Evolutionary conservation across 92 coral and sea anemone genomes (phyloP), one percentile per base, ranked within the genome.

Genomic region (Epizoanthus illoricatus): DNA sequence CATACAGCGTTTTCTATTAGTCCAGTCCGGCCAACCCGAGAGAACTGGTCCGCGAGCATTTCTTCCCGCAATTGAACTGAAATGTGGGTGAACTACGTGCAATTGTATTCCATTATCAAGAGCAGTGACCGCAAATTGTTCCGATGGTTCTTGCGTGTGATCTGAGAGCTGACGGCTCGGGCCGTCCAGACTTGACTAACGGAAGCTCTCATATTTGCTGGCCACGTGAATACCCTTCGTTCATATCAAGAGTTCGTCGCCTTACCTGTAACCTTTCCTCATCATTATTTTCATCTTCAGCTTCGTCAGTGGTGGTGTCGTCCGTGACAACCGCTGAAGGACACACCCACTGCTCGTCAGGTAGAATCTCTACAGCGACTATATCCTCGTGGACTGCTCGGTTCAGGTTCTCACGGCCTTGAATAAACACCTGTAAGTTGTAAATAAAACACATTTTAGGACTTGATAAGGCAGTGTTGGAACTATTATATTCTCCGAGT

Each of bases 321-420:
- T 92, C 86, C 23, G 93, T 86, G 52, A 97, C 93, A 19, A 97
- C 86, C 0, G 94, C 90, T 5, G 99, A 97, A 55, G 98, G 99
- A 74, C 87, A 84, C 69, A 91, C 71, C 99, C 99, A 95, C 58
- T 91, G 89, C 5, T 92, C 89, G 57, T 90, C 84, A 12, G 94
- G 89, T n/a, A 97, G 65, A 47, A 97, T 89, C 85, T 93, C 98
- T 58, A 97, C 87, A 9, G 97, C 97, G 56, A 97, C 97, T 43
- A 97, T 71, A 75, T 97, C 99, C 47, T 92, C 96, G 24, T 97
- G 93, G 12, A 97, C 99, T 13, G 94, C 98, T 54, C 99, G 98
- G 88, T 97, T 97, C 56, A 94, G 89, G 66, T 97, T 91, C 47
- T 74, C 88, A 16, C 92, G 85, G 24, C 98, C 98, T 86, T 94